Conservation (phyloP, 2,797 vertebrate species). For the Eidolon dupreanum region DNA sequence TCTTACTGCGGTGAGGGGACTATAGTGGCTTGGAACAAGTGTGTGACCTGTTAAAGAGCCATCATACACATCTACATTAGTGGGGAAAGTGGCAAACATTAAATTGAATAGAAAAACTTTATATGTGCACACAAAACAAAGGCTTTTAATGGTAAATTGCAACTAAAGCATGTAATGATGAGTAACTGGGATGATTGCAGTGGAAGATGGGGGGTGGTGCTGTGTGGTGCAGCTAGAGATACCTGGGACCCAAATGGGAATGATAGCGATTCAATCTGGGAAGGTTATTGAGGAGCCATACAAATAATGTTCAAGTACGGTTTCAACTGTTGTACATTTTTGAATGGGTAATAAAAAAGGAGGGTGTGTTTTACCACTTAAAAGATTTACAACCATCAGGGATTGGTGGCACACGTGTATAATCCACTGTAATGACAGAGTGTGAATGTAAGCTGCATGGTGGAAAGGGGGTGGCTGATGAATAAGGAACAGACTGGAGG, state of each 20-base stretch:
- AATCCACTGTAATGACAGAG: neutral
- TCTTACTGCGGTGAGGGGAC: neutral
- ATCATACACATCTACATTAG: neutral
- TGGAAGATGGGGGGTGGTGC: neutral
- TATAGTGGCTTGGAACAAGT: neutral
- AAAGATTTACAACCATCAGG: neutral
- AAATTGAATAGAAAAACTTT: neutral
- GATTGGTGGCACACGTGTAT: neutral
- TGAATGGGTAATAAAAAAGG: neutral
- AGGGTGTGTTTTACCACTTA: neutral
- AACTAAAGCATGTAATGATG: neutral
- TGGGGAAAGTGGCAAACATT: neutral
- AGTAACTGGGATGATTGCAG: neutral
- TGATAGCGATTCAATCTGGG: neutral
- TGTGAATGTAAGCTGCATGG: neutral
- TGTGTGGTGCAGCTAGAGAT: neutral
- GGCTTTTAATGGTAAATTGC: neutral
- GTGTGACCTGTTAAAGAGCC: conserved; percentile 21
- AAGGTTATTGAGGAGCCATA: neutral
- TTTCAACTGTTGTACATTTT: neutral
- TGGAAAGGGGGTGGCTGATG: neutral
- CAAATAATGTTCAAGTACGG: neutral
- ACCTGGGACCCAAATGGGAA: conserved; percentile 1
- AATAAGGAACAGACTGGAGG: neutral
- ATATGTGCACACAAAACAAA: neutral